Conservation (phyloP, 2,888 invertebrate genomes). For the Callimorpha dominula region DNA sequence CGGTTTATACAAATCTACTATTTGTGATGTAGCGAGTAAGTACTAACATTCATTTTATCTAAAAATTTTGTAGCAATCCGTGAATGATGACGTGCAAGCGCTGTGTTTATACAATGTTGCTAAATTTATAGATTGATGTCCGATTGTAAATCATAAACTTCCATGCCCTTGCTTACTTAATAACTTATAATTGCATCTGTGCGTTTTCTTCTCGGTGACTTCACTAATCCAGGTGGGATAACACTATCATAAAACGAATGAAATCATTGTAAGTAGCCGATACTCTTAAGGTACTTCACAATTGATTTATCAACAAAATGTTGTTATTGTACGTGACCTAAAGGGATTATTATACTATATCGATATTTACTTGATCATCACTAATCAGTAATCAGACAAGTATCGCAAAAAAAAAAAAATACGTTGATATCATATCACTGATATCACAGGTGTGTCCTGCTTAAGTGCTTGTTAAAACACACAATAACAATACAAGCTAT, state of each 20-base stretch:
- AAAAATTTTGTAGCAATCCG: background rate
- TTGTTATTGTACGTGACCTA: background rate
- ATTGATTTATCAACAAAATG: background rate
- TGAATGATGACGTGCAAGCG: background rate
- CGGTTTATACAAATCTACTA: constrained; percentile 39
- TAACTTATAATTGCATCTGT: background rate
- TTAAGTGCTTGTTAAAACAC: background rate
- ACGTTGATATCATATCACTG: too few species aligned
- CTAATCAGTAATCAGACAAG: too few species aligned
- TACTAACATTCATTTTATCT: background rate
- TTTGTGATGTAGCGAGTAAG: constrained; percentile 13
- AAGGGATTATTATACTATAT: too few species aligned
- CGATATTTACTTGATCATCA: too few species aligned
- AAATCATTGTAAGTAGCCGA: too few species aligned
- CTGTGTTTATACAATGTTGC: background rate
- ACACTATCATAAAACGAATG: too few species aligned
- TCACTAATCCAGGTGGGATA: background rate
- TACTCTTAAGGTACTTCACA: background rate
- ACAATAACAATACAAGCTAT: background rate
- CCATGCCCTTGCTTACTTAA: background rate
- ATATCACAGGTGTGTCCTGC: background rate
- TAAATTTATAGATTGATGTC: background rate
- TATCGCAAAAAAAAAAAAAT: too few species aligned
- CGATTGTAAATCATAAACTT: background rate
- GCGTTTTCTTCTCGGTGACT: background rate